A percentile compares a stretch with the other conserved stretches of the same genome.
phyloP scores from a whole-genome alignment of 2,888 invertebrate species.

The Agrypnus murinus region DNA sequence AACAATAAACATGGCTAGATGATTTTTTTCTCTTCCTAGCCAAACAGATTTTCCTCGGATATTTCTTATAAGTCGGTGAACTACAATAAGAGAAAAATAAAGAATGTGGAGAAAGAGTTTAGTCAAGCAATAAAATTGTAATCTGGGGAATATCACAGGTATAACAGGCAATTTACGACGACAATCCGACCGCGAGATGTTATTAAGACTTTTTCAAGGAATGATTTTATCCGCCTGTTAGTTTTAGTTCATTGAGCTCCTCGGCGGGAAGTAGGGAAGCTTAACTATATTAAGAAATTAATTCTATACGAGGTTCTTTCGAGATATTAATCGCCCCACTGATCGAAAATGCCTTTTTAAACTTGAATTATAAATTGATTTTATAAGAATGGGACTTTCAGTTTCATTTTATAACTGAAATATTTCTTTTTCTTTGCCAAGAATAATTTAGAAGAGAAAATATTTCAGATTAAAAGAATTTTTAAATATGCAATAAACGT shows the following conservation, averaged over 20 bases:
- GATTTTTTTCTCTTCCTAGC: slow-evolving; percentile 23
- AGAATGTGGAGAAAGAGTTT: slow-evolving; percentile 42
- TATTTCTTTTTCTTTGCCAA: too few relatives aligned
- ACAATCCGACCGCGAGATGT: slow-evolving; percentile 66
- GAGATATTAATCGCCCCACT: slow-evolving; percentile 28
- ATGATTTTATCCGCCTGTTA: slow-evolving; percentile 61
- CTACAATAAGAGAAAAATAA: slow-evolving; percentile 29
- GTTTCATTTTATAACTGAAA: too few relatives aligned
- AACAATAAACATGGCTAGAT: slow-evolving; percentile 2
- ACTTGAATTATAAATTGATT: slow-evolving; percentile 27
- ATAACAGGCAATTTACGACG: slow-evolving; percentile 55
- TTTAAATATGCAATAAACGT: too few relatives aligned
- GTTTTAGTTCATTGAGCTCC: slow-evolving; percentile 58
- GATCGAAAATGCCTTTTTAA: slow-evolving; percentile 28
- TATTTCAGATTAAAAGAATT: too few relatives aligned
- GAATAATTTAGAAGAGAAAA: too few relatives aligned
- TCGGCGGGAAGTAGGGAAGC: slow-evolving; percentile 38
- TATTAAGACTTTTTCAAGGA: slow-evolving; percentile 65
- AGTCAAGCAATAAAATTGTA: slow-evolving; percentile 50
- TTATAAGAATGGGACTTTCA: too few relatives aligned
- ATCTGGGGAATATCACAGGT: slow-evolving; percentile 57
- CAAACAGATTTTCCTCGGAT: slow-evolving; percentile 2
- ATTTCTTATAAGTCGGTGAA: slow-evolving; percentile 4
- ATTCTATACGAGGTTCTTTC: slow-evolving; percentile 35
- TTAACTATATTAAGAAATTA: slow-evolving; percentile 46